These are phyloP conservation scores for Agapostemon virescens DNA, from an alignment of 2,888 invertebrate species.

Conservation along the genomic window DNA sequence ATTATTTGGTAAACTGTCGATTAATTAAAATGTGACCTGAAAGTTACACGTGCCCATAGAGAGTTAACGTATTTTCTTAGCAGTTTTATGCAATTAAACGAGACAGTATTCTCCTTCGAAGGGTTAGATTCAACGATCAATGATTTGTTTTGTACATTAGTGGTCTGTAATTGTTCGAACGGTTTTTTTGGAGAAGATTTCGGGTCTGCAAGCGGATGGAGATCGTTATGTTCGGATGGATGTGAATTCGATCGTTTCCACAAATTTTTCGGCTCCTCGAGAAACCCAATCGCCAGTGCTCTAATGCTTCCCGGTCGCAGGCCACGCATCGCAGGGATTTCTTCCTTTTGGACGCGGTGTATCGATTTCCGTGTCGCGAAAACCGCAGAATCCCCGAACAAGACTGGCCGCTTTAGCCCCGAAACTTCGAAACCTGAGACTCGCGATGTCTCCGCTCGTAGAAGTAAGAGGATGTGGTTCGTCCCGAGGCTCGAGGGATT, in stretches of 20 bases:
- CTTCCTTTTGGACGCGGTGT: constrained; percentile 49
- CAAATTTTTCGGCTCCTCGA: constrained; percentile 21
- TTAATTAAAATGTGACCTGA: too few species aligned
- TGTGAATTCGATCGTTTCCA: not conserved
- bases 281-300: constrained; percentile 51
- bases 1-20: too few species aligned
- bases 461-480: constrained; percentile 28
- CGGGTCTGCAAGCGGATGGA: not conserved
- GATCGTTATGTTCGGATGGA: not conserved
- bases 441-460: constrained; percentile 16
- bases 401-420: constrained; percentile 33
- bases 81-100: too few species aligned
- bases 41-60: too few species aligned
- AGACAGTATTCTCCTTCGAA: too few species aligned
- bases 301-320: constrained; percentile 41
- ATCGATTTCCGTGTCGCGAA: constrained; percentile 56
- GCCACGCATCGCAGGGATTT: constrained; percentile 41
- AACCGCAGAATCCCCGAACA: constrained; percentile 54
- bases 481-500: not conserved
- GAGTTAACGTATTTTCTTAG: too few species aligned
- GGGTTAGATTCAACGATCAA: too few species aligned
- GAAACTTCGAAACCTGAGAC: constrained; percentile 50
- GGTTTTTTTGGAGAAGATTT: not conserved
- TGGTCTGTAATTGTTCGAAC: not conserved
- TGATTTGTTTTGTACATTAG: not conserved